Base-by-base conservation (phyloP, 2,113 vertebrate genomes). In the Desmodus rotundus region DNA sequence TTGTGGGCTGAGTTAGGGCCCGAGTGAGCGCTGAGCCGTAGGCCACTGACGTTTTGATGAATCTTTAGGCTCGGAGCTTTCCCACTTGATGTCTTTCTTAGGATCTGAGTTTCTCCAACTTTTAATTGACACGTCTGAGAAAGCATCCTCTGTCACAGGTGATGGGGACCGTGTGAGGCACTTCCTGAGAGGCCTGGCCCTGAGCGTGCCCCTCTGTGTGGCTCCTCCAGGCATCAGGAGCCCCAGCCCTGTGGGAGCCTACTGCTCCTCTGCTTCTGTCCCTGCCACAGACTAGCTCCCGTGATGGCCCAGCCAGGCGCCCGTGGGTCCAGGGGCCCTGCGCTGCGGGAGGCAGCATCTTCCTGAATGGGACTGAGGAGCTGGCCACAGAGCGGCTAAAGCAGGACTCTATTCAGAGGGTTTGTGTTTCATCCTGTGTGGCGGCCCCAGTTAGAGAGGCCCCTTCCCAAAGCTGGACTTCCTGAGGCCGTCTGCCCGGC, bases 61-160 rank as follows among this genome's bases (percentile, higher is more conserved):
- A 4, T 52, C 7, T 36, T 12, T 24, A 14, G 52, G 24, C n/a
- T 41, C 65, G 3, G 28, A 45, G 5, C 52, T 70, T 31, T 74
- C 80, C 7, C 12, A 16, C 36, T n/a, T 74, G 19, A 33, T 20
- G 2, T 33, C 91, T 17, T 33, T 14, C 26, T 63, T 22, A 43
- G 36, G 19, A 7, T 43, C 76, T 50, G 17, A 74, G 56, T 63
- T 78, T 76, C 36, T 50, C 52, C 28, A 11, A 0, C 24, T 77
- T 63, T 63, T 56, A 83, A 45, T 16, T 31, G 13, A 76, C 4
- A 9, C 47, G n/a, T 22, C 26, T 0, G 1, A 33, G 88, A 11
- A 52, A 7, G 4, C 1, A 2, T n/a, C 22, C 1, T 73, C 36
- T 43, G 28, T 65, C 16, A 7, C 0, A 0, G 9, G 43, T 31